phyloP scores from a whole-genome alignment of 1,140 invertebrate genomes.

The Eubasilissa regina region DNA sequence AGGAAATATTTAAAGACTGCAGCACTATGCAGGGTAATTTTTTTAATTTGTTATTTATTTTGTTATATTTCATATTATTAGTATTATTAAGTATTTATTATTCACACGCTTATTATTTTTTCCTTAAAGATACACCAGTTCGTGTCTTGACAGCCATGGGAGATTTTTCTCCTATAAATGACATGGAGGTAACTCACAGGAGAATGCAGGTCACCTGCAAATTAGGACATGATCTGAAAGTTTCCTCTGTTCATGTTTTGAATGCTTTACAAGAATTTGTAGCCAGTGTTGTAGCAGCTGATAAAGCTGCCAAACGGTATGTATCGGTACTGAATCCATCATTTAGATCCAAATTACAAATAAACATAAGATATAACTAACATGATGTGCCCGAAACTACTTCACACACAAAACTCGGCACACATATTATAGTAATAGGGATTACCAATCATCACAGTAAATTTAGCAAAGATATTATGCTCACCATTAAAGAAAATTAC shows the following conservation, averaged over 20 bases:
- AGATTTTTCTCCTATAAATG: background rate
- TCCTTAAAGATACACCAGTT: background rate
- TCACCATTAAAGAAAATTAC: no score
- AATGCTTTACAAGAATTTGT: slow-evolving; percentile 74
- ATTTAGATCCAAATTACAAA: no score
- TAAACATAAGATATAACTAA: no score
- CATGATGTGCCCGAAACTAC: no score
- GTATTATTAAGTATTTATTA: background rate
- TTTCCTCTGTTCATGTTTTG: slow-evolving; percentile 73
- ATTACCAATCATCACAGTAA: no score
- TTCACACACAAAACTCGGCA: no score
- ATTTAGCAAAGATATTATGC: no score
- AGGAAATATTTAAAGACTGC: slow-evolving; percentile 43
- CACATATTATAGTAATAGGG: no score
- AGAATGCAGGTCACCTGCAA: slow-evolving; percentile 35
- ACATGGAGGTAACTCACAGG: background rate
- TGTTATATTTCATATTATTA: no score
- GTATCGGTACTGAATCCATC: background rate
- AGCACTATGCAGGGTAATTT: slow-evolving; percentile 7
- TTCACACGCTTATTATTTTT: background rate
- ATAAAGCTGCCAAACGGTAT: slow-evolving; percentile 27
- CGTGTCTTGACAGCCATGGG: background rate
- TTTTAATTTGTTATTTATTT: background rate
- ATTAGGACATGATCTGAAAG: slow-evolving; percentile 70
- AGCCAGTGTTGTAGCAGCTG: slow-evolving; percentile 45